These are phyloP conservation scores for Channallabes apus DNA, from an alignment of 2,797 vertebrate species.

Conservation along the genomic window DNA sequence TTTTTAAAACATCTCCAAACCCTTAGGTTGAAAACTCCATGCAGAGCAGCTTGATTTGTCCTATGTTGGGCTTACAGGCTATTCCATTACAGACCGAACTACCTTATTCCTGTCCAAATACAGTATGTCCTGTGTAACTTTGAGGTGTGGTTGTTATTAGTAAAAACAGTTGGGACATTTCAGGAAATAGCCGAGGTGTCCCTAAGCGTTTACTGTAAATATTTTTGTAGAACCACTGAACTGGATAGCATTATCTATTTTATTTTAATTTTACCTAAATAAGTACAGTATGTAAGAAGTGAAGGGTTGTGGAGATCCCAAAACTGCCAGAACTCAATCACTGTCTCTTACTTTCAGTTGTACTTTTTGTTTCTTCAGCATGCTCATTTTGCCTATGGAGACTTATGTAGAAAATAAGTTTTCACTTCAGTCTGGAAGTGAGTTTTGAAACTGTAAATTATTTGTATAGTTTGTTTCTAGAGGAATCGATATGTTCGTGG, in stretches of 20 bases:
- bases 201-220: conserved; percentile 34
- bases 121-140: neutral
- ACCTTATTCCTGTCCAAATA: neutral
- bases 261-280: neutral
- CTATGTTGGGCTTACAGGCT: neutral
- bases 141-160: conserved; percentile 11
- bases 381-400: conserved; percentile 42
- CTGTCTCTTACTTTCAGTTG: conserved; percentile 31
- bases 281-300: neutral
- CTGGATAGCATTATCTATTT: neutral
- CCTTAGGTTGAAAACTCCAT: neutral
- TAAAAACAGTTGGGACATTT: conserved; percentile 29
- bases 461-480: conserved; percentile 59
- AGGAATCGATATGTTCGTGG: conserved; percentile 2
- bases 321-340: conserved; percentile 16
- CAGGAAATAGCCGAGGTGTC: conserved; percentile 10
- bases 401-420: conserved; percentile 14
- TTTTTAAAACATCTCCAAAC: neutral
- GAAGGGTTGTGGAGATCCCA: neutral
- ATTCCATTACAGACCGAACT: neutral
- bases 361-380: conserved; percentile 6
- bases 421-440: conserved; percentile 26
- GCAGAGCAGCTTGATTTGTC: neutral
- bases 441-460: conserved; percentile 58
- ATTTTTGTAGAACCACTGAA: conserved; percentile 15